Evolutionary conservation across 2,113 vertebrate species (phyloP).

Genomic region (Apodemus speciosus): DNA sequence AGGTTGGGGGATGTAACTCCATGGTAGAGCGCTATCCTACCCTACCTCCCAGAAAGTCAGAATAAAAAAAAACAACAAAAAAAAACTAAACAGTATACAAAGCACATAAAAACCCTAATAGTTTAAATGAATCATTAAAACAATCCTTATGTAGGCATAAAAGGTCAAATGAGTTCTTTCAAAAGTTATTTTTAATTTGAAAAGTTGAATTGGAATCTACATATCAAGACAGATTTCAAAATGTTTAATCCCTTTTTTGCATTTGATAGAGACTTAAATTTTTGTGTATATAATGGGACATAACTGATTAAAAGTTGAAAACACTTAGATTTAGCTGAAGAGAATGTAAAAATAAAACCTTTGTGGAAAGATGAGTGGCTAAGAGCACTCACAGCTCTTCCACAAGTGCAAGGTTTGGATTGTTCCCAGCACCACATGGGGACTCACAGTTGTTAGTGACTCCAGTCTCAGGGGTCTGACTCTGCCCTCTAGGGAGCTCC

Average conservation of each 20-base stretch:
- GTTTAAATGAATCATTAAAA: constrained; percentile 42
- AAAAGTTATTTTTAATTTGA: constrained; percentile 64
- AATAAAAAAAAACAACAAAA: too few relatives aligned
- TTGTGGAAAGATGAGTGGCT: neutral
- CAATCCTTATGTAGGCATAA: neutral
- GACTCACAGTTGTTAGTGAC: neutral
- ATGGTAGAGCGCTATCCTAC: neutral
- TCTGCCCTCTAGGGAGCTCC: neutral
- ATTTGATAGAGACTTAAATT: constrained; percentile 51
- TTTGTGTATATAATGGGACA: constrained; percentile 51
- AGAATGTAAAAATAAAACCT: constrained; percentile 43
- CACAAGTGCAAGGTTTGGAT: neutral
- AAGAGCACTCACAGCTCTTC: neutral
- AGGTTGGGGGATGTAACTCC: neutral
- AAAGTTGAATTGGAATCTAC: constrained; percentile 34
- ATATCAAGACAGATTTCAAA: constrained; percentile 57
- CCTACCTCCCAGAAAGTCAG: neutral
- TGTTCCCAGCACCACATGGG: neutral
- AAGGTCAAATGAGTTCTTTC: constrained; percentile 21
- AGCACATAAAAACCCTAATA: neutral
- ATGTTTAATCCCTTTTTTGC: constrained; percentile 41
- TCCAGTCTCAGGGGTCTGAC: neutral
- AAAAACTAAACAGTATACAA: constrained; percentile 30
- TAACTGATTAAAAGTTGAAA: constrained; percentile 45
- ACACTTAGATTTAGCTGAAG: constrained; percentile 51